Evolutionary conservation across 2,113 vertebrate species (phyloP), one percentile per base, ranked within the genome.

Genomic region (Cygnus buccinator): DNA sequence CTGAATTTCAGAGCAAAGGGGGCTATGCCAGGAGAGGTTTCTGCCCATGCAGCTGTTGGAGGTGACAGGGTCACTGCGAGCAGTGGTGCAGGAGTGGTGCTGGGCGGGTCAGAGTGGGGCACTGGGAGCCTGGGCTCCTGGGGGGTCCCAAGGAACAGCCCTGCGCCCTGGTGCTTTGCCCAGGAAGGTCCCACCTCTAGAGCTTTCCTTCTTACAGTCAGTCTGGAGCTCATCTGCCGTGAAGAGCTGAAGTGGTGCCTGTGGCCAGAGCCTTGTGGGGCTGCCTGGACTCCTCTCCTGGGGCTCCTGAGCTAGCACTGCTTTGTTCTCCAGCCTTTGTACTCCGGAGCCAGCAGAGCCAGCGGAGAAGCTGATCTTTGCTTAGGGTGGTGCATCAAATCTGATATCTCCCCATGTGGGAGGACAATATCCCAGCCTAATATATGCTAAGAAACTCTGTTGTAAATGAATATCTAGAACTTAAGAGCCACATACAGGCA

Each of bases 61-160:
- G 41, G 3, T 7, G 31, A 4, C 19, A 52, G 18, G 31, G 31
- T 83, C 62, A 50, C 62, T 43, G 31, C 71, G n/a, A 87, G 43
- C 48, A 54, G 37, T 18, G 4, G 11, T 55, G 31, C 41, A 68
- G 57, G 13, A 87, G 13, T 33, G 62, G 63, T 5, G 0, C 7
- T 25, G 59, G 37, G 1, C 2, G 10, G 4, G n/a, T 20, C 43
- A 81, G 52, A 46, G 3, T 59, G 54, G 28, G 67, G 46, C 68
- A 25, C n/a, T 7, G 35, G n/a, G n/a, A 59, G 50, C 28, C 55
- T 57, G 17, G 28, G 29, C 16, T 57, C 13, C 15, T 0, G 0
- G 18, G 9, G 4, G 4, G 11, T 31, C 67, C 37, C 73, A 63
- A 20, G 26, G 39, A 59, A 25, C 65, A 70, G 20, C 28, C 44